Conservation (phyloP, 1,140 invertebrate species). For the Leucophenga varia region DNA sequence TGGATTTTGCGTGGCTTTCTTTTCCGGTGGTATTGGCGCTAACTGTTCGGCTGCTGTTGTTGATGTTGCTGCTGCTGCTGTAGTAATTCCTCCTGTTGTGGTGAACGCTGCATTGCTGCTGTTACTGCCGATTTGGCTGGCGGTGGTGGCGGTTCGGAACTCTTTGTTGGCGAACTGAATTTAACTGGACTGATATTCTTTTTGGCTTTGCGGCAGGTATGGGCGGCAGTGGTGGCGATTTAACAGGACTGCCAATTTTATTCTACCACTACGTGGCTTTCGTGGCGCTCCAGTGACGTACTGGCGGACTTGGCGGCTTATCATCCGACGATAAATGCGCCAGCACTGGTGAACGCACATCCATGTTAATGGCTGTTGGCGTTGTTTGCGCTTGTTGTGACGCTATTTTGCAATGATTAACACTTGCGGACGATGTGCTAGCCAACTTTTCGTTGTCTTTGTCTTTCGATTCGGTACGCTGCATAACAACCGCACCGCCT, state of each 20-base stretch:
- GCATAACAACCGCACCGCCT: constrained; percentile 15
- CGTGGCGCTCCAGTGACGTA: constrained; percentile 35
- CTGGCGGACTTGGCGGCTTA: constrained; percentile 35
- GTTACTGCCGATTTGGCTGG: constrained; percentile 49
- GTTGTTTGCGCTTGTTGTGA: too few species aligned
- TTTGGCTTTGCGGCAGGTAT: constrained; percentile 51
- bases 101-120: constrained; percentile 39
- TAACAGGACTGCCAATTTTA: constrained; percentile 51
- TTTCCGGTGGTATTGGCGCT: constrained; percentile 46
- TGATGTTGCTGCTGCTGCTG: too few species aligned
- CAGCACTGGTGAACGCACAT: constrained; percentile 12
- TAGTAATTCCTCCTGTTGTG: constrained; percentile 32
- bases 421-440: constrained; percentile 17
- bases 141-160: constrained; percentile 36
- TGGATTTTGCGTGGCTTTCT: constrained; percentile 50
- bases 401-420: too few species aligned
- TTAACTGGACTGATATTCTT: constrained; percentile 46
- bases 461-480: neutral
- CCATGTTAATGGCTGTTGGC: too few species aligned
- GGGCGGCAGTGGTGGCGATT: constrained; percentile 49
- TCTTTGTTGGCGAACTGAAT: constrained; percentile 46
- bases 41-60: constrained; percentile 2
- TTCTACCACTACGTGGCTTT: constrained; percentile 43
- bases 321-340: constrained; percentile 11
- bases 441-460: constrained; percentile 24